Conservation (phyloP, 1,140 invertebrate genomes). For the Leguminivora glycinivorella region DNA sequence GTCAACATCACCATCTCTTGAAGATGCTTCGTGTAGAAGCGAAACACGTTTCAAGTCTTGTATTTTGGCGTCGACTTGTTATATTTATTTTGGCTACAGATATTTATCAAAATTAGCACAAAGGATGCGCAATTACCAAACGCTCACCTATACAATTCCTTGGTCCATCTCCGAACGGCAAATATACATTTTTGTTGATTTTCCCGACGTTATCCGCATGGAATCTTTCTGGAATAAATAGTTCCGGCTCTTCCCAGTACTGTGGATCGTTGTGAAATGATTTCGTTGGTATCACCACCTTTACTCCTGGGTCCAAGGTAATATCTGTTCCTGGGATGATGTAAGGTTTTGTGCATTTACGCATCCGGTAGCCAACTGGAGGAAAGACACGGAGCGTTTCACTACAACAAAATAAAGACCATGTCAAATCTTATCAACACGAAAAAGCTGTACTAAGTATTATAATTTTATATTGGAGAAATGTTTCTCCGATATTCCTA, state of each 20-base stretch:
- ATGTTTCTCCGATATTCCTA: too few species aligned
- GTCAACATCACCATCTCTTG: too few species aligned
- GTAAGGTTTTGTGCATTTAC: constrained; percentile 55
- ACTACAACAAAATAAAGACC: constrained; percentile 28
- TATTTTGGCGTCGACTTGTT: too few species aligned
- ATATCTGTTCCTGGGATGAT: constrained; percentile 53
- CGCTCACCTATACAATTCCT: constrained; percentile 81
- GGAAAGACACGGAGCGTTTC: constrained; percentile 71
- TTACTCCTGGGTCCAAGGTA: constrained; percentile 45
- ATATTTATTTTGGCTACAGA: too few species aligned
- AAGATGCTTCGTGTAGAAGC: too few species aligned
- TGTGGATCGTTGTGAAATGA: constrained; percentile 72
- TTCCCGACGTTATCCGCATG: constrained; percentile 45
- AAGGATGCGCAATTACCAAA: too few species aligned
- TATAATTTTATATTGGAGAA: too few species aligned
- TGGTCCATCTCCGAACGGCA: constrained; percentile 84
- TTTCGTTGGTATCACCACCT: constrained; percentile 52
- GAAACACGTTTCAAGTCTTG: too few species aligned
- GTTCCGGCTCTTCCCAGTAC: constrained; percentile 71
- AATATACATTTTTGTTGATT: constrained; percentile 71
- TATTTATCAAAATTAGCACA: too few species aligned
- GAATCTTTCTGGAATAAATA: constrained; percentile 79
- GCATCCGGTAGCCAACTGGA: constrained; percentile 49
- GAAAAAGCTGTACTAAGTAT: too few species aligned
- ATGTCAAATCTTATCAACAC: too few species aligned